phyloP scores from a whole-genome alignment of 1,140 invertebrate genomes.

The Drosophila ogumai region DNA sequence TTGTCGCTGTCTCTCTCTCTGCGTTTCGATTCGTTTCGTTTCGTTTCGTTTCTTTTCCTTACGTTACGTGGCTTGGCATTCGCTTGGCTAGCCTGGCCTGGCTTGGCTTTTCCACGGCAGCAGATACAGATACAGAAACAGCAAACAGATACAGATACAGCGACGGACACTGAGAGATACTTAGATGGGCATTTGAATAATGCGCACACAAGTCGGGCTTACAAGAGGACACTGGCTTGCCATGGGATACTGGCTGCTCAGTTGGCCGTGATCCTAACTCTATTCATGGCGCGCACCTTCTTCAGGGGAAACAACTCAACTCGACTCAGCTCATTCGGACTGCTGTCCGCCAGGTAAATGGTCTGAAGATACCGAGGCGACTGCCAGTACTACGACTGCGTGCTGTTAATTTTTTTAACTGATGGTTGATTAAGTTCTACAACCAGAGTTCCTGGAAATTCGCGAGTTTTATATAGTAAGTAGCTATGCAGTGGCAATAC shows the following conservation, averaged over 20 bases:
- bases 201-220: conserved; percentile 53
- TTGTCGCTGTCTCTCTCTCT: conserved; percentile 57
- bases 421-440: conserved; percentile 40
- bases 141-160: conserved; percentile 21
- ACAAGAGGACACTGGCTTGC: conserved; percentile 43
- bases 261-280: conserved; percentile 49
- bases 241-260: conserved; percentile 47
- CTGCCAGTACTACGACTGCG: not conserved
- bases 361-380: conserved; percentile 29
- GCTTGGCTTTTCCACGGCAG: conserved; percentile 39
- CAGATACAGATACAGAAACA: conserved; percentile 27
- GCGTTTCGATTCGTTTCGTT: conserved; percentile 41
- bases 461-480: not conserved
- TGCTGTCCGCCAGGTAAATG: conserved; percentile 45
- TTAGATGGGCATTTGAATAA: conserved; percentile 79
- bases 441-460: conserved; percentile 20
- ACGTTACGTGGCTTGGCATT: conserved; percentile 46
- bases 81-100: conserved; percentile 25
- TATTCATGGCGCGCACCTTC: conserved; percentile 47
- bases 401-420: conserved; percentile 15
- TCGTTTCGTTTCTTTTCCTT: conserved; percentile 35
- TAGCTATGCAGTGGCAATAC: conserved; percentile 4
- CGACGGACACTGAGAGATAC: conserved; percentile 43
- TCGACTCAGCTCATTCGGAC: conserved; percentile 27
- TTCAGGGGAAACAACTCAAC: conserved; percentile 41